Evolutionary conservation across 1,140 invertebrate species (phyloP).

Genomic region (Galendromus occidentalis): DNA sequence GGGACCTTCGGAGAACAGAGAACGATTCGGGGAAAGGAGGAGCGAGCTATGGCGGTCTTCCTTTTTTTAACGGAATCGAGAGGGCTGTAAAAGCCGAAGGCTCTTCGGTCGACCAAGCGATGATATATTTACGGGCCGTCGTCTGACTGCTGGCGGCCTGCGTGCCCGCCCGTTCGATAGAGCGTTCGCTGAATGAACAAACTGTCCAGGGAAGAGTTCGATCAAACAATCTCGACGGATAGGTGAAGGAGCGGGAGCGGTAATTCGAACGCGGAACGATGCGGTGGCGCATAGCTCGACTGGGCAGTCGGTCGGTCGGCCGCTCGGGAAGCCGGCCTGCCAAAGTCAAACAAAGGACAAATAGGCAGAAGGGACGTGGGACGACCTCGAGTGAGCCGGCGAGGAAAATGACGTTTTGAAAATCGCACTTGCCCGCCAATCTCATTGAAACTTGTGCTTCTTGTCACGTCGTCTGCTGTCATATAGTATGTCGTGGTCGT

Average conservation of each 20-base stretch:
- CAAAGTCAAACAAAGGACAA: too few species aligned
- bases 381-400: too few species aligned
- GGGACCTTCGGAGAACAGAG: too few species aligned
- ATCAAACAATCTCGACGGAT: background rate
- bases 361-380: too few species aligned
- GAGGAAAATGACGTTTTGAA: too few species aligned
- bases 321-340: background rate
- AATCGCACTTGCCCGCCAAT: background rate
- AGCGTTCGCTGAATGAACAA: too few species aligned
- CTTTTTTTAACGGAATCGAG: conserved; percentile 2
- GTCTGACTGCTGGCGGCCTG: background rate
- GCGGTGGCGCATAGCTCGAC: background rate
- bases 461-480: background rate
- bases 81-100: conserved; percentile 9
- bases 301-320: background rate
- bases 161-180: background rate
- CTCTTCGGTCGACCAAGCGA: background rate
- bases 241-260: background rate
- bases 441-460: conserved; percentile 8
- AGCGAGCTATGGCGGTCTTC: too few species aligned
- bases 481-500: background rate
- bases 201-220: too few species aligned
- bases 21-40: too few species aligned
- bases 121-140: conserved; percentile 8
- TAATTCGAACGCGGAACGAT: background rate